phyloP scores from a whole-genome alignment of 1,140 invertebrate genomes.

The Lithobius niger region DNA sequence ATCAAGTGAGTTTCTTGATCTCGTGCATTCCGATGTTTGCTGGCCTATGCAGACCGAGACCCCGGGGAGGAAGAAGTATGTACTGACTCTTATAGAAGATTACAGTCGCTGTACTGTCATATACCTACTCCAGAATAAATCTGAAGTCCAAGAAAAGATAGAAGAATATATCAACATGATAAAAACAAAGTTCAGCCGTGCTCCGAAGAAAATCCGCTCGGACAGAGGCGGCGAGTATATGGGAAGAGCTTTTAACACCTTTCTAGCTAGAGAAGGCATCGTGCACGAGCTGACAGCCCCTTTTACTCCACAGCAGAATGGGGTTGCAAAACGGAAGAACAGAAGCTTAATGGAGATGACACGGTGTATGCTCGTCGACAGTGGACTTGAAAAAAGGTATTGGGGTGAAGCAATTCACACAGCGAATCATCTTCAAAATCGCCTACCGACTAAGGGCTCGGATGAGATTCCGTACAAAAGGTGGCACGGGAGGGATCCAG shows the following conservation, averaged over 20 bases:
- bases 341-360: conserved; percentile 12
- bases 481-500: conserved; percentile 23
- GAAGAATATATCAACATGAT: no score
- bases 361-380: conserved; percentile 15
- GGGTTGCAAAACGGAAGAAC: conserved; percentile 17
- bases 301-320: conserved; percentile 19
- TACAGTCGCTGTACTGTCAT: no score
- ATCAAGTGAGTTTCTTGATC: background rate
- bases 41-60: background rate
- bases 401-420: conserved; percentile 20
- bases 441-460: background rate
- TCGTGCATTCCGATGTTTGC: background rate
- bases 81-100: no score
- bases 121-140: no score
- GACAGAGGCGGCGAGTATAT: no score
- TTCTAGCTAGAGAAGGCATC: conserved; percentile 8
- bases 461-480: conserved; percentile 24
- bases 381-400: conserved; percentile 12
- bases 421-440: no score
- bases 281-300: conserved; percentile 11
- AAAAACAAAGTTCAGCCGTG: no score
- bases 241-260: no score
- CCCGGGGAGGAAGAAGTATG: no score
- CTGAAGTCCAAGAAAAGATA: no score
- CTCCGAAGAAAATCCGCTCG: no score